phyloP scores from a whole-genome alignment of 2,888 invertebrate genomes.

The Syritta pipiens region DNA sequence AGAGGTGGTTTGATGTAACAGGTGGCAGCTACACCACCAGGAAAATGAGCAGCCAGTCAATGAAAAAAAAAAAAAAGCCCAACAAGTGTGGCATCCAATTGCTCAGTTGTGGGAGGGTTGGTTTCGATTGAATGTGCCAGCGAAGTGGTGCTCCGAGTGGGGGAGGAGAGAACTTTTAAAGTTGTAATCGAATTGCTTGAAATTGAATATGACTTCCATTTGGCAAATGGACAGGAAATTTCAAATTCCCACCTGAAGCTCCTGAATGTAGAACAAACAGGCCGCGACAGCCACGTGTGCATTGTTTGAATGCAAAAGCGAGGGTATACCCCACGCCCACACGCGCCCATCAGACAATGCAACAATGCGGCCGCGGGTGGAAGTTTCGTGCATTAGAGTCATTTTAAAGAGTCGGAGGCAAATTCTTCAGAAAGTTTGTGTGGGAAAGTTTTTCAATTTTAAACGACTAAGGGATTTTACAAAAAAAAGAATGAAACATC shows the following conservation, averaged over 20 bases:
- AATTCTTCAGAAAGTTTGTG: background rate
- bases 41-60: conserved; percentile 32
- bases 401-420: conserved; percentile 26
- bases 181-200: conserved; percentile 15
- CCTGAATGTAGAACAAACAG: conserved; percentile 5
- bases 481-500: no score
- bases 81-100: conserved; percentile 51
- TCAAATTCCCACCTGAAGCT: conserved; percentile 37
- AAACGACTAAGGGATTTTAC: background rate
- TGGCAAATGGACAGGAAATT: conserved; percentile 43
- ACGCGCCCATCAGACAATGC: conserved; percentile 7
- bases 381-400: conserved; percentile 13
- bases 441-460: conserved; percentile 31
- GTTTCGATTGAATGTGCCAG: background rate
- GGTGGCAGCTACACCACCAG: background rate
- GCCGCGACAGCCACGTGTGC: no score
- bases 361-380: conserved; percentile 12
- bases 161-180: conserved; percentile 10
- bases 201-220: conserved; percentile 38
- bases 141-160: background rate
- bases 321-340: no score
- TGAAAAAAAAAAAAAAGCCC: conserved; percentile 23
- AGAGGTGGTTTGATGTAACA: background rate
- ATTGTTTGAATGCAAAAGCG: no score
- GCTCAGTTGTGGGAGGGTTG: conserved; percentile 8